Percentiles rank a stretch among this genome's conserved stretches.
phyloP scores from a whole-genome alignment of 2,113 vertebrate genomes.

The Phalacrocorax carbo region DNA sequence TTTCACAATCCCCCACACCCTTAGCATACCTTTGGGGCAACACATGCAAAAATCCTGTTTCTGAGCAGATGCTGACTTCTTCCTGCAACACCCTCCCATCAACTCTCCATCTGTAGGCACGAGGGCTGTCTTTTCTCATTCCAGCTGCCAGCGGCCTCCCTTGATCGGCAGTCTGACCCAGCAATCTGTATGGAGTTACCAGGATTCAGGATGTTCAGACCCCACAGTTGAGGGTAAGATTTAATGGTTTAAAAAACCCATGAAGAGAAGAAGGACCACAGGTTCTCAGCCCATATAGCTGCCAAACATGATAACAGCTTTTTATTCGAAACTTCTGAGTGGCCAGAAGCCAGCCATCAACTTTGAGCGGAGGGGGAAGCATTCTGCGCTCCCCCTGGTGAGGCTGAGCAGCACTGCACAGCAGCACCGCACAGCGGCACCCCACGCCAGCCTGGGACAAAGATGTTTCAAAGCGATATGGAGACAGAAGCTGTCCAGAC shows the following conservation, averaged over 20 bases:
- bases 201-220: not conserved
- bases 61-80: not conserved
- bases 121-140: not conserved
- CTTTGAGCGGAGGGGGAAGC: not conserved
- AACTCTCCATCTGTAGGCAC: not conserved
- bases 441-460: not conserved
- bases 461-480: rapidly evolving
- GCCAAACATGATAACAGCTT: not conserved
- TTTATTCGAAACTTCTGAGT: rapidly evolving
- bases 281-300: not conserved
- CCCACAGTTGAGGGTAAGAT: no score
- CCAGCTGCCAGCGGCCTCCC: not conserved
- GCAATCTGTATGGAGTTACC: rapidly evolving
- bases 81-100: not conserved
- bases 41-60: not conserved
- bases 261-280: rapidly evolving
- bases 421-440: not conserved
- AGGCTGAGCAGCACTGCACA: not conserved
- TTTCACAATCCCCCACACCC: not conserved
- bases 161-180: rapidly evolving
- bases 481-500: not conserved
- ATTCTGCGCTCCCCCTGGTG: not conserved
- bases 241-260: not conserved
- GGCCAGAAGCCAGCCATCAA: not conserved
- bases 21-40: not conserved